These are phyloP conservation scores for Stratiolaelaps scimitus DNA, from an alignment of 1,140 invertebrate species.

Conservation along the genomic window DNA sequence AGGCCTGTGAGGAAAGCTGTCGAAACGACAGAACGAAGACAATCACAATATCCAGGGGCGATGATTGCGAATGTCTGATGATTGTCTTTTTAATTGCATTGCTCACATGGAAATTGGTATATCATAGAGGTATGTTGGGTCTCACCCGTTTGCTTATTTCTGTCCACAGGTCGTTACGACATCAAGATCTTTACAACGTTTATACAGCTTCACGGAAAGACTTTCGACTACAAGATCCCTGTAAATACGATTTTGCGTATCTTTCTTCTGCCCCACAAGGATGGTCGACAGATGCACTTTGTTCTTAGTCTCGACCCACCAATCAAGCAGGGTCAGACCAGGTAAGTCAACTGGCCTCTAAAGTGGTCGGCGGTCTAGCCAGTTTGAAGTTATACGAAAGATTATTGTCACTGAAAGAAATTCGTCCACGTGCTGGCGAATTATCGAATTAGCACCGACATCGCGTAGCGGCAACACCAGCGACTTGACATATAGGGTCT, in stretches of 20 bases:
- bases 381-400: no score
- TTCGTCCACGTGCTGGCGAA: no score
- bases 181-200: slow-evolving; percentile 96
- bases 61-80: neutral
- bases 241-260: slow-evolving; percentile 85
- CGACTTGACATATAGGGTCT: no score
- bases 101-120: slow-evolving; percentile 29
- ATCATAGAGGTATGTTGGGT: no score
- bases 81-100: slow-evolving; percentile 28
- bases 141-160: slow-evolving; percentile 35
- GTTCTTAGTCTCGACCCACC: slow-evolving; percentile 95
- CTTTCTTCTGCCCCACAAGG: slow-evolving; percentile 91
- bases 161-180: slow-evolving; percentile 89
- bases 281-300: slow-evolving; percentile 95
- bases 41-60: neutral
- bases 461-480: no score
- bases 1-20: neutral
- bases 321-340: slow-evolving; percentile 97
- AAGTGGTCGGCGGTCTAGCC: no score
- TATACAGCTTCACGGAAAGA: slow-evolving; percentile 98
- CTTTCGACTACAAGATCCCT: slow-evolving; percentile 99
- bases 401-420: no score
- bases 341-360: slow-evolving; percentile 46
- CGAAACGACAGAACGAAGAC: no score
- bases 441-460: no score